A percentile compares a stretch with the other conserved stretches of the same genome.
phyloP scores from a whole-genome alignment of 2,888 invertebrate genomes.

The Esperia sulphurella region DNA sequence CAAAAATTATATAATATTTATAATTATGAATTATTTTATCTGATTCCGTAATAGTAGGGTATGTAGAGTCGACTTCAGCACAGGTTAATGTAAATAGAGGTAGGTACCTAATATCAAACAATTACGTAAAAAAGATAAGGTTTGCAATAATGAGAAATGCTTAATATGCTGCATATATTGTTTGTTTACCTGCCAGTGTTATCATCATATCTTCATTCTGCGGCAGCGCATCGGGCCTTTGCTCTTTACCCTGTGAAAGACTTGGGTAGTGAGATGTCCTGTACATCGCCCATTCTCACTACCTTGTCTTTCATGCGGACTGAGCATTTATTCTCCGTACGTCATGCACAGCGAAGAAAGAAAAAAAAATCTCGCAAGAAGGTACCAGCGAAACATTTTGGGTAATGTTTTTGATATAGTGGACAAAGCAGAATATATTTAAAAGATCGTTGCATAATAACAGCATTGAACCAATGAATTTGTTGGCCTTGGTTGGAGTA shows the following conservation, averaged over 20 bases:
- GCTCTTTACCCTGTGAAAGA: conserved; percentile 91
- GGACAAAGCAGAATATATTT: too few relatives aligned
- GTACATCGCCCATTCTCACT: conserved; percentile 87
- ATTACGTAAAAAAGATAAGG: too few relatives aligned
- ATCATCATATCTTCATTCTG: background rate
- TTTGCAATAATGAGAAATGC: background rate
- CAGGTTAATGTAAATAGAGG: background rate
- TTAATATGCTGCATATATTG: background rate
- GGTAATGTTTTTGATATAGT: too few relatives aligned
- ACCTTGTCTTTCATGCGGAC: conserved; percentile 98
- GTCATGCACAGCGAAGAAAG: background rate
- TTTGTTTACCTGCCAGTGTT: background rate
- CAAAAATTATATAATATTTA: too few relatives aligned
- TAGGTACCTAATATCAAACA: background rate
- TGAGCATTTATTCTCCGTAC: conserved; percentile 52
- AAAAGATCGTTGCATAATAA: too few relatives aligned
- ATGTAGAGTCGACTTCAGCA: too few relatives aligned
- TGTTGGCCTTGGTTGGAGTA: too few relatives aligned
- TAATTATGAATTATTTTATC: too few relatives aligned
- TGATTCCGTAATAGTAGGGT: too few relatives aligned
- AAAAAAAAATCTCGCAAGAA: background rate
- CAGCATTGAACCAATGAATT: too few relatives aligned
- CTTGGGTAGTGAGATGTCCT: conserved; percentile 98
- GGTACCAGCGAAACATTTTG: too few relatives aligned
- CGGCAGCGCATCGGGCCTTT: conserved; percentile 12